Evolutionary conservation across 2,888 invertebrate species (phyloP), one percentile per base, ranked within the genome.

Genomic region (Agrotis clavis): DNA sequence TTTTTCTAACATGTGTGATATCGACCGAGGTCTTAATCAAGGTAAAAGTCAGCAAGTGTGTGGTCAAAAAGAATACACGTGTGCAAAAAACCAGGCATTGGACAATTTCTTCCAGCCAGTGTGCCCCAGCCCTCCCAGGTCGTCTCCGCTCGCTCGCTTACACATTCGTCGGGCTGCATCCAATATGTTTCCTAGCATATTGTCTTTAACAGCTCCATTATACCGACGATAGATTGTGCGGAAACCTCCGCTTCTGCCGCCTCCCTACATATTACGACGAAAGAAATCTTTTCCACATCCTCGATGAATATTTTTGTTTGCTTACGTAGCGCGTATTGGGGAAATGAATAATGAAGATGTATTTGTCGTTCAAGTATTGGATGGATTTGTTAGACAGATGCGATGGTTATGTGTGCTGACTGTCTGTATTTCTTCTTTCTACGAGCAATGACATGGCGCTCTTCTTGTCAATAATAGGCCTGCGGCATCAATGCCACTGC

Each of bases 171-270:
- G 92, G 90, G 93, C 95, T 95, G 96, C 96, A 95, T 95, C 94
- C 96, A 96, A 95, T 95, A 96, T 95, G 95, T 95, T 95, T 93
- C 93, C 93, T 89, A 91, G 94, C 94, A 94, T 95, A 95, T 95
- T 95, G 96, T 96, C 95, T 95, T 95, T 95, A 96, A 96, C 96
- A 94, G 95, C 94, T 94, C 95, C 94, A 95, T 96, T 95, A 95
- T 95, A 93, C 92, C 87, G 90, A 89, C 91, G 93, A 93, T 94
- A 90, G 90, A 91, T 91, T 90, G 91, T 86, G 86, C 82, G 87
- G 86, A 87, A 85, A 85, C 87, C 84, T 85, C 79, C 84, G 84
- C 81, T 76, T 57, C 82, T 81, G 69, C 72, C 72, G 64, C 81
- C 67, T 74, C 74, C 76, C 63, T 74, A 81, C 83, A 86, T 87